Percentiles rank a stretch among this genome's conserved stretches.
phyloP scores from a whole-genome alignment of 2,888 invertebrate genomes.

The Biston betularia region DNA sequence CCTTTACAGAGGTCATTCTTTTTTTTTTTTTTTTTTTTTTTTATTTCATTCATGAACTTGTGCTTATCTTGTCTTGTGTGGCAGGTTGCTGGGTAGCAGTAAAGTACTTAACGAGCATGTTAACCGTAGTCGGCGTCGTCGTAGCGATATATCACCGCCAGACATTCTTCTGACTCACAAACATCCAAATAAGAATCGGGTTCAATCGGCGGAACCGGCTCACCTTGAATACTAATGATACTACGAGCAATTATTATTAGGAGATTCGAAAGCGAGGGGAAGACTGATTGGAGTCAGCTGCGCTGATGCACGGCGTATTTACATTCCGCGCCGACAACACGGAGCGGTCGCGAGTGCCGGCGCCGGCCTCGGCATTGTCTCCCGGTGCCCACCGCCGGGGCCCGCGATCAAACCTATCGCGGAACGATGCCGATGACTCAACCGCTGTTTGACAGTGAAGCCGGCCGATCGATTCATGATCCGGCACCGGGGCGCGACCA shows the following conservation, averaged over 20 bases:
- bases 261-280: slow-evolving; percentile 43
- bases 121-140: slow-evolving; percentile 42
- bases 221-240: slow-evolving; percentile 47
- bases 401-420: slow-evolving; percentile 60
- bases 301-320: slow-evolving; percentile 50
- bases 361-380: slow-evolving; percentile 48
- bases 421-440: slow-evolving; percentile 77
- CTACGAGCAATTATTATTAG: slow-evolving; percentile 35
- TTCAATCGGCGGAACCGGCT: slow-evolving; percentile 45
- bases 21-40: too few relatives aligned
- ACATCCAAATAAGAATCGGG: slow-evolving; percentile 49
- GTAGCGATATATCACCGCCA: slow-evolving; percentile 42
- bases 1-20: slow-evolving; percentile 5
- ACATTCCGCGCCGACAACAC: slow-evolving; percentile 48
- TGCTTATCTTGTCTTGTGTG: neutral
- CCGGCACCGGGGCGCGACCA: slow-evolving; percentile 68
- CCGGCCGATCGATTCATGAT: slow-evolving; percentile 78
- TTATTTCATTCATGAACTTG: slow-evolving; percentile 31
- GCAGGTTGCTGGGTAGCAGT: slow-evolving; percentile 37
- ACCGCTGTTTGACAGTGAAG: slow-evolving; percentile 80
- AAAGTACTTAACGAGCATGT: slow-evolving; percentile 38
- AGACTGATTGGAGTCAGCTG: slow-evolving; percentile 51
- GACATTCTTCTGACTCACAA: slow-evolving; percentile 49
- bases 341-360: neutral
- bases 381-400: slow-evolving; percentile 45